A percentile compares a stretch with the other conserved stretches of the same genome.
These are phyloP conservation scores for Alces alces DNA, from an alignment of 2,113 vertebrate genomes.

Conservation along the genomic window DNA sequence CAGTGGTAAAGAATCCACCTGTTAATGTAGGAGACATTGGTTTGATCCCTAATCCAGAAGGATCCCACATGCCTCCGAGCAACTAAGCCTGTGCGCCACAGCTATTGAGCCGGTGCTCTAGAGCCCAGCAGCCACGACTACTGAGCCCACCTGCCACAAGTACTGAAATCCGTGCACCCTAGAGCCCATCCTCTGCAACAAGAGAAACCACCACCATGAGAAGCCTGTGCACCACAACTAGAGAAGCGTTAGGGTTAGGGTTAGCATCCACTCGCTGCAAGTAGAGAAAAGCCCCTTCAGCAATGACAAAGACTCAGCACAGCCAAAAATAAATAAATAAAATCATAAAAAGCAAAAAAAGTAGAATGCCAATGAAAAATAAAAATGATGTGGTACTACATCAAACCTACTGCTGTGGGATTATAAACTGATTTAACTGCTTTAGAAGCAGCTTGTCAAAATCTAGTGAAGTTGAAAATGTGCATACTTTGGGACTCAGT, in stretches of 20 bases:
- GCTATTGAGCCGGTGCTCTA: background rate
- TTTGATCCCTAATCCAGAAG: background rate
- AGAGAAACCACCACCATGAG: background rate
- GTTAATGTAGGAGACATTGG: background rate
- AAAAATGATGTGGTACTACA: background rate
- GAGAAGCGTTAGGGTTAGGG: background rate
- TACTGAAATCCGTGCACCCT: background rate
- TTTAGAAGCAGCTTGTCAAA: background rate
- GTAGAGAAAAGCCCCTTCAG: background rate
- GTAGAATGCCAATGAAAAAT: background rate
- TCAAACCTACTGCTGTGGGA: background rate
- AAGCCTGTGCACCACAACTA: background rate
- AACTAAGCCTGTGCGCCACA: background rate
- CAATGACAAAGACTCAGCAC: background rate
- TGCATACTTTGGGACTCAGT: background rate
- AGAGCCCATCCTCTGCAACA: background rate
- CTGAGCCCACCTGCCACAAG: background rate
- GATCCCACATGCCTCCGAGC: background rate
- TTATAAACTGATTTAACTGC: background rate
- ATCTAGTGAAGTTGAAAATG: background rate
- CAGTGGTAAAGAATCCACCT: background rate
- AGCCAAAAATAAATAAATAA: background rate
- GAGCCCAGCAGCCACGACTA: background rate
- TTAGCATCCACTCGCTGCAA: background rate
- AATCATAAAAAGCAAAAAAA: background rate